A percentile compares a stretch with the other conserved stretches of the same genome.
Evolutionary conservation across 2,113 vertebrate genomes (phyloP).

Genomic region (Chaetodon trifascialis): DNA sequence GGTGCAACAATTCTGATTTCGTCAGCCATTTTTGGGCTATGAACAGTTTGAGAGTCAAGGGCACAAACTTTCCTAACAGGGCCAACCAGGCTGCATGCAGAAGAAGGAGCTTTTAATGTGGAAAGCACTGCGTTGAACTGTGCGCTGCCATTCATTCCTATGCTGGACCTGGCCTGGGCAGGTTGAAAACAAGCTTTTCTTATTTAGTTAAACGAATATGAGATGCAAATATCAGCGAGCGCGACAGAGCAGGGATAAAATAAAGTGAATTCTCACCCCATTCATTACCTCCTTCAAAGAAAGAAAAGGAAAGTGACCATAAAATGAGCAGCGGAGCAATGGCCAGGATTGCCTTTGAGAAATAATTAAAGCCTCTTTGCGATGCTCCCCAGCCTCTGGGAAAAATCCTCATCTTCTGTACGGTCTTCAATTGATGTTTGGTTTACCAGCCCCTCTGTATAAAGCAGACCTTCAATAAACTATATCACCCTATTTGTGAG

Average conservation of each 20-base stretch:
- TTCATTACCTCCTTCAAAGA: conserved; percentile 71
- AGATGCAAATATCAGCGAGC: conserved; percentile 64
- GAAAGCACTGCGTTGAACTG: background rate
- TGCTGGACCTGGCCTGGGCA: conserved; percentile 23
- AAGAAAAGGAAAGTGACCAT: conserved; percentile 63
- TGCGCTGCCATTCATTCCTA: conserved; percentile 32
- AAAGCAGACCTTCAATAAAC: conserved; percentile 83
- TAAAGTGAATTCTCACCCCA: conserved; percentile 71
- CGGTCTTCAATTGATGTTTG: conserved; percentile 77
- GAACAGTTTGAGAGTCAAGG: conserved; percentile 37
- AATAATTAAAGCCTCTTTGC: conserved; percentile 80
- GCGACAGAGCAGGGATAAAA: conserved; percentile 49
- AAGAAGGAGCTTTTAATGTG: conserved; percentile 17
- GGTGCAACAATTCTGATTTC: background rate
- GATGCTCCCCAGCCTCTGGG: conserved; percentile 57
- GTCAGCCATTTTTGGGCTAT: background rate
- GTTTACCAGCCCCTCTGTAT: conserved; percentile 75
- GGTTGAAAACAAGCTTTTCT: conserved; percentile 60
- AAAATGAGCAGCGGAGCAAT: conserved; percentile 61
- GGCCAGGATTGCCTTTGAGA: conserved; percentile 76
- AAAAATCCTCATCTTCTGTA: conserved; percentile 62
- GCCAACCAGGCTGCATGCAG: background rate
- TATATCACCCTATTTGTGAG: conserved; percentile 83
- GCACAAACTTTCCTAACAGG: conserved; percentile 10
- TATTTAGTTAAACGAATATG: conserved; percentile 61